These are phyloP conservation scores for Spilogale gracilis DNA, from an alignment of 2,113 vertebrate species.

Conservation along the genomic window DNA sequence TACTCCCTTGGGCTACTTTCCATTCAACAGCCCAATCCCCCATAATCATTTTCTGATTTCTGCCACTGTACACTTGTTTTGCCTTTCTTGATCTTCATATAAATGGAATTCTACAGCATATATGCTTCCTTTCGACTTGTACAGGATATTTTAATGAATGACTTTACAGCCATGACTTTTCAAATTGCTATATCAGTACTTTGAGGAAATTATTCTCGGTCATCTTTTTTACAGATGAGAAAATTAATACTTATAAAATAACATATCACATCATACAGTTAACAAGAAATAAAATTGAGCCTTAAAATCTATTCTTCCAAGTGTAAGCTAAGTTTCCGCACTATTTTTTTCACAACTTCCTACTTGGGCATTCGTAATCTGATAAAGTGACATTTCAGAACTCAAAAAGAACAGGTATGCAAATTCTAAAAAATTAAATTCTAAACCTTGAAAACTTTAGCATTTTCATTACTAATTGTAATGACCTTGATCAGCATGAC, in stretches of 20 bases:
- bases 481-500: neutral
- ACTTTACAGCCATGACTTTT: neutral
- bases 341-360: neutral
- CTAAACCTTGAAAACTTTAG: conserved; percentile 6
- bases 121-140: neutral
- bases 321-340: neutral
- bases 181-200: neutral
- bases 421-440: neutral
- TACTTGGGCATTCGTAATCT: neutral
- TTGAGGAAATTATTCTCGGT: neutral
- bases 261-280: neutral
- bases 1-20: neutral
- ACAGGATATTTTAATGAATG: neutral
- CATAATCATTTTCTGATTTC: neutral
- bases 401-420: neutral
- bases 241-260: neutral
- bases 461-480: neutral
- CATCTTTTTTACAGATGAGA: neutral
- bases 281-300: neutral
- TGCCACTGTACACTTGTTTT: neutral
- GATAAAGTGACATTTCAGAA: neutral
- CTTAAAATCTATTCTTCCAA: neutral
- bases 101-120: neutral
- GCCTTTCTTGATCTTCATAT: neutral
- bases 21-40: neutral